Evolutionary conservation across 1,140 invertebrate species (phyloP).

Genomic region (Bombus waltoni): DNA sequence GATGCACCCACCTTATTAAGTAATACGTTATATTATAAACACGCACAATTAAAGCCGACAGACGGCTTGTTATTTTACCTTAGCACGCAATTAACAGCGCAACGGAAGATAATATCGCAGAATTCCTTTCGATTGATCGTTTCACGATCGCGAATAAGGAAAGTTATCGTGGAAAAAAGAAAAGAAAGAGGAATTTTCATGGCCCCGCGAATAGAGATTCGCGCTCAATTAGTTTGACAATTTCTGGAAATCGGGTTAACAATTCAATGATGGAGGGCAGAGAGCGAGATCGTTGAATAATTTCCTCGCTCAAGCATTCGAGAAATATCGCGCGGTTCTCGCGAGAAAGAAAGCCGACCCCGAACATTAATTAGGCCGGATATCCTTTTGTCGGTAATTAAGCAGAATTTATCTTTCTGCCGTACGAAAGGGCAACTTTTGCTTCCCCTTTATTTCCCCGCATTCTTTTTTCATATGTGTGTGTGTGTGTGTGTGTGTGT

Average conservation of each 20-base stretch:
- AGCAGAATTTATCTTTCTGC: constrained; percentile 10
- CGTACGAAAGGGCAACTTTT: neutral
- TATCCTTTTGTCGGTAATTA: constrained; percentile 46
- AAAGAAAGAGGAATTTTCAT: neutral
- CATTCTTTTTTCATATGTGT: neutral
- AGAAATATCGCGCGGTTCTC: neutral
- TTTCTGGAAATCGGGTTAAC: constrained; percentile 1
- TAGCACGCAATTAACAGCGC: neutral
- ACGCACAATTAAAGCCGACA: neutral
- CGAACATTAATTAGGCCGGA: constrained; percentile 41
- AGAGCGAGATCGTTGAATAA: constrained; percentile 22
- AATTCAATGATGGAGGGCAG: neutral
- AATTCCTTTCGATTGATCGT: neutral
- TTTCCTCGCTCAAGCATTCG: neutral
- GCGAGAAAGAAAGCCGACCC: constrained; percentile 11
- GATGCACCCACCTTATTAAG: neutral
- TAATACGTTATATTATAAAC: neutral
- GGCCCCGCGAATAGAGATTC: neutral
- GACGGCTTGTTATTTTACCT: neutral
- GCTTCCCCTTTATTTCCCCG: neutral
- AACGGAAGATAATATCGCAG: neutral
- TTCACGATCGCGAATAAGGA: neutral
- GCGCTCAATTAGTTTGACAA: neutral
- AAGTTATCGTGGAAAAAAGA: neutral
- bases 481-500: too few species aligned